Percentiles rank a stretch among this genome's conserved stretches.
These are phyloP conservation scores for Leucoma salicis DNA, from an alignment of 2,888 invertebrate species.

Conservation along the genomic window DNA sequence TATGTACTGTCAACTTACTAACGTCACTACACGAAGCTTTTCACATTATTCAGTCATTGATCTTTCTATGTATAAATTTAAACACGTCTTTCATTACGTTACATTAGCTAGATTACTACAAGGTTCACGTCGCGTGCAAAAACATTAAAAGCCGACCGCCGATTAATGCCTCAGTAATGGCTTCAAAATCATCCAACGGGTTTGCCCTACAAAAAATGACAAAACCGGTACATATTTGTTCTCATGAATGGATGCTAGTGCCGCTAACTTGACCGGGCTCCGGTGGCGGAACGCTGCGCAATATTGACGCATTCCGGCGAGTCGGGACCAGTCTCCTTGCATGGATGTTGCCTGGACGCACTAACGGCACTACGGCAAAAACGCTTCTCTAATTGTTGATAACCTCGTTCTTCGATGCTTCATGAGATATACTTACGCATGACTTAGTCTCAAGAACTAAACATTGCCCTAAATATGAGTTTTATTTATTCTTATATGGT, in stretches of 20 bases:
- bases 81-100: too few species aligned
- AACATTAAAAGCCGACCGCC: constrained; percentile 8
- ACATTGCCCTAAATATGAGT: background rate
- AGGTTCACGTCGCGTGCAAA: constrained; percentile 2
- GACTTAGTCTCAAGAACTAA: constrained; percentile 10
- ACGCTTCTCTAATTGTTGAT: constrained; percentile 60
- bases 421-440: constrained; percentile 18
- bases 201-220: constrained; percentile 15
- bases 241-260: constrained; percentile 32
- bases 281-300: constrained; percentile 37
- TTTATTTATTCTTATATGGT: background rate
- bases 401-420: constrained; percentile 37
- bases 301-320: constrained; percentile 65
- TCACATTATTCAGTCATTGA: constrained; percentile 3
- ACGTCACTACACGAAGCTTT: too few species aligned
- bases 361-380: constrained; percentile 67
- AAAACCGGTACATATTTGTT: constrained; percentile 35
- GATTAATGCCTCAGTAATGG: constrained; percentile 5
- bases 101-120: background rate
- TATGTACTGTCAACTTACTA: too few species aligned
- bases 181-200: constrained; percentile 19
- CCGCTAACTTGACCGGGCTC: constrained; percentile 33
- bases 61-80: constrained; percentile 2
- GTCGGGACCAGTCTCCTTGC: constrained; percentile 61
- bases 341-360: constrained; percentile 61